Percentiles rank a stretch among this genome's conserved stretches.
phyloP scores from a whole-genome alignment of 1,140 invertebrate genomes.

The Drosophila micromelanica region DNA sequence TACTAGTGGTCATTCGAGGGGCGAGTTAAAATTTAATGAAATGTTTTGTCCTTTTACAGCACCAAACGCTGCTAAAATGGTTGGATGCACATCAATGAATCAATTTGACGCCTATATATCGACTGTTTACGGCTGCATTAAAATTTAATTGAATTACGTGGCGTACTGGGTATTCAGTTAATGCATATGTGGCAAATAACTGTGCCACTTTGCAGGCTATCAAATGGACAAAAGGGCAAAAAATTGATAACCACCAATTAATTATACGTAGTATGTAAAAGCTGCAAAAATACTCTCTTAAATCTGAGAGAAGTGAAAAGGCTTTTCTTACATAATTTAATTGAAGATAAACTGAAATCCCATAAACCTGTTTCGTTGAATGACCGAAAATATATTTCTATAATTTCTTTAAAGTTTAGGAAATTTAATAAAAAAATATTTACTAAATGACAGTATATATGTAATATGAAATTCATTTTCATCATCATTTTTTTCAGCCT shows the following conservation, averaged over 20 bases:
- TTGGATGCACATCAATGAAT: conserved; percentile 16
- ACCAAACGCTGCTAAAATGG: neutral
- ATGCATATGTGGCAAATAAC: conserved; percentile 35
- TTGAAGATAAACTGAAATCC: too few relatives aligned
- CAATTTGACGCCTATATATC: conserved; percentile 28
- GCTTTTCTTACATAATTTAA: too few relatives aligned
- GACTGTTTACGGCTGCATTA: conserved; percentile 53
- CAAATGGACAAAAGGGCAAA: neutral
- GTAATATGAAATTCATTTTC: conserved; percentile 35
- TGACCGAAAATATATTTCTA: too few relatives aligned
- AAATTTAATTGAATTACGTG: conserved; percentile 69
- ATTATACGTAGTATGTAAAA: neutral
- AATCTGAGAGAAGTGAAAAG: neutral
- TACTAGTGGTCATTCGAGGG: conserved; percentile 50
- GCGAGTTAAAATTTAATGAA: conserved; percentile 55
- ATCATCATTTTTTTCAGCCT: conserved; percentile 1
- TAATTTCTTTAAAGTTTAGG: neutral
- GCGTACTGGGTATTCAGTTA: conserved; percentile 43
- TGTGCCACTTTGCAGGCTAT: conserved; percentile 2
- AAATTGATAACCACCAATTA: conserved; percentile 2
- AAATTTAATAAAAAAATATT: conserved; percentile 16
- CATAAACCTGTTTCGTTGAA: too few relatives aligned
- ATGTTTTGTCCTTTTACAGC: conserved; percentile 19
- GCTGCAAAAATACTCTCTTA: neutral
- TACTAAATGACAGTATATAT: neutral